Evolutionary conservation across 2,113 vertebrate genomes (phyloP), one percentile per base, ranked within the genome.

Genomic region (Onychorhynchus coronatus): DNA sequence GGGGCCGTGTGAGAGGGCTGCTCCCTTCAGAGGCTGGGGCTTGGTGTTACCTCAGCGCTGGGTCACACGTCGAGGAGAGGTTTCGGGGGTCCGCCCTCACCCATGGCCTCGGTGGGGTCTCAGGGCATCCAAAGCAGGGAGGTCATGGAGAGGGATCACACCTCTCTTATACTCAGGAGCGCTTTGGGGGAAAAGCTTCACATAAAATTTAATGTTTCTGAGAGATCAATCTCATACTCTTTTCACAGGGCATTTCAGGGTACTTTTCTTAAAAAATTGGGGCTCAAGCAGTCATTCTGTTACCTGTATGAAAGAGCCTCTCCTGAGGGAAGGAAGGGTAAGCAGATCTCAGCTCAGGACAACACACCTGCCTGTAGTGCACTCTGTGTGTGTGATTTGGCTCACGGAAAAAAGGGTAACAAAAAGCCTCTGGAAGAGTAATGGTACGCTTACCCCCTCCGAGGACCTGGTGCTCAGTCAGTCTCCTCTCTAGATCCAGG

Each of bases 381-480:
- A 8, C 14, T 27, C 37, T 50, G n/a, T 44, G 33, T 4, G 1
- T 7, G 16, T 0, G 18, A 14, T 27, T 50, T 47, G 20, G 10
- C 41, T 61, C 22, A 11, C 4, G 18, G 30, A 56, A 56, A 50
- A 30, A 50, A 24, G 9, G 18, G 8, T 10, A 35, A 66, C n/a
- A 17, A 65, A 27, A 81, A 68, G 15, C 5, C 28, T 47, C 8
- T 1, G 1, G 30, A 30, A 47, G 22, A 70, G 33, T 23, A 58
- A 5, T 5, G 12, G 16, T 25, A 30, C 0, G 2, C 7, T 41
- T 41, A 7, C 24, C 28, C 11, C 2, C 12, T 42, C 35, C 9
- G 21, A 79, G 47, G 46, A 35, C 11, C 35, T 35, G 8, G 8
- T n/a, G 35, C 20, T 75, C 16, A 63, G 15, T 42, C 39, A 42